A percentile compares a stretch with the other conserved stretches of the same genome.
Conservation (phyloP, 2,113 vertebrate genomes). For the Neodon shergylaensis region DNA sequence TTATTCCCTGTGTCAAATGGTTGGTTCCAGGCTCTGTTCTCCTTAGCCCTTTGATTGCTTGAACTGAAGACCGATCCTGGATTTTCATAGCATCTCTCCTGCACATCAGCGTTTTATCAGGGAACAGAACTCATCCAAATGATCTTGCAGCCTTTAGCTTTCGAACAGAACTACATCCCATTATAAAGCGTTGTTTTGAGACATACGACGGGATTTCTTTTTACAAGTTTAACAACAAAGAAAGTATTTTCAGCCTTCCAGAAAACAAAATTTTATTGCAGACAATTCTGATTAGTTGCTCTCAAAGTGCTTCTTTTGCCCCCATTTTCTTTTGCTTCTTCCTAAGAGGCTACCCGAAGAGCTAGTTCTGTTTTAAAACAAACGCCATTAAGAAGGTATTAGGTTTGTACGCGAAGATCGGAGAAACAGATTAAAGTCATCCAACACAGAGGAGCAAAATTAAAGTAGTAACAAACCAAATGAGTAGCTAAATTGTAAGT, state of each 20-base stretch:
- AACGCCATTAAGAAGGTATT: neutral
- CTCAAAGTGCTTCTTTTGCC: neutral
- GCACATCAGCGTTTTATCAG: neutral
- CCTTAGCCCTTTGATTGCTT: neutral
- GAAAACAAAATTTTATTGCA: constrained; percentile 34
- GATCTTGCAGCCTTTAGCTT: constrained; percentile 24
- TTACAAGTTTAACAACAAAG: neutral
- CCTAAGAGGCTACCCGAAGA: neutral
- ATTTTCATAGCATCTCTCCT: neutral
- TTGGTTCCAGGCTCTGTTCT: neutral
- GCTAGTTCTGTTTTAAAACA: neutral
- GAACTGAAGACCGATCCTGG: neutral
- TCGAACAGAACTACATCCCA: neutral
- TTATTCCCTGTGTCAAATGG: neutral
- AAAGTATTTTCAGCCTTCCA: constrained; percentile 1
- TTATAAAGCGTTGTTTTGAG: neutral
- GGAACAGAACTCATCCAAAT: neutral
- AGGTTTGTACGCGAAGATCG: neutral
- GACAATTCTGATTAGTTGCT: neutral
- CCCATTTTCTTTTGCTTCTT: neutral
- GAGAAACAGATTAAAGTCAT: constrained; percentile 48
- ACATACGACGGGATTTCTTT: neutral
- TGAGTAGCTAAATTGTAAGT: constrained; percentile 59
- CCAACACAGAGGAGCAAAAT: constrained; percentile 21
- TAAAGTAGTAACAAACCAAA: constrained; percentile 60